Evolutionary conservation across 2,888 invertebrate genomes (phyloP).

Genomic region (Drosophila kuntzei): DNA sequence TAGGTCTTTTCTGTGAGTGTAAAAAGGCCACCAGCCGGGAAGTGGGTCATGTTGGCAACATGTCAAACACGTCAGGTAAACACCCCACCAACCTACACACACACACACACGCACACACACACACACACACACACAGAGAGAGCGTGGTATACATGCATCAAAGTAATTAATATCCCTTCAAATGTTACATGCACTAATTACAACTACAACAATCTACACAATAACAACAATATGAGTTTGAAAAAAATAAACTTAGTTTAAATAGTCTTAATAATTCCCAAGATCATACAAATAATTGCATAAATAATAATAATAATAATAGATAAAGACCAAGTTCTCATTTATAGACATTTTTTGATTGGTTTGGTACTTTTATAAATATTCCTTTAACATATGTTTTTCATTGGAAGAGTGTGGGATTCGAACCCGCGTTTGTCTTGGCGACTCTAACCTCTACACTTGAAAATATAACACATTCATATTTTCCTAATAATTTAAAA

Average conservation of each 20-base stretch:
- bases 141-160: conserved; percentile 58
- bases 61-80: conserved; percentile 60
- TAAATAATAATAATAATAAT: too few species aligned
- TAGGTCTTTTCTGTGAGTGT: background rate
- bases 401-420: too few species aligned
- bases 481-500: too few species aligned
- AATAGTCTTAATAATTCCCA: background rate
- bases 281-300: too few species aligned
- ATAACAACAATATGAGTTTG: conserved; percentile 13
- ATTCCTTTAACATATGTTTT: too few species aligned
- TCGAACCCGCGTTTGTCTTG: too few species aligned
- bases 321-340: too few species aligned
- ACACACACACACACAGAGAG: conserved; percentile 14
- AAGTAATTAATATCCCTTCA: conserved; percentile 80
- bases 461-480: too few species aligned
- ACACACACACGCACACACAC: conserved; percentile 20
- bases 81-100: conserved; percentile 26
- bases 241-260: too few species aligned
- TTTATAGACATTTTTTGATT: too few species aligned
- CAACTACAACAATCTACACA: conserved; percentile 55
- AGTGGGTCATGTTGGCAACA: conserved; percentile 69
- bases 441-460: too few species aligned
- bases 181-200: conserved; percentile 79
- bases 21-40: conserved; percentile 28
- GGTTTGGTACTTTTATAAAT: too few species aligned